Percentiles rank a stretch among this genome's conserved stretches.
Evolutionary conservation across 1,140 invertebrate species (phyloP).

Genomic region (Eupeodes corollae): DNA sequence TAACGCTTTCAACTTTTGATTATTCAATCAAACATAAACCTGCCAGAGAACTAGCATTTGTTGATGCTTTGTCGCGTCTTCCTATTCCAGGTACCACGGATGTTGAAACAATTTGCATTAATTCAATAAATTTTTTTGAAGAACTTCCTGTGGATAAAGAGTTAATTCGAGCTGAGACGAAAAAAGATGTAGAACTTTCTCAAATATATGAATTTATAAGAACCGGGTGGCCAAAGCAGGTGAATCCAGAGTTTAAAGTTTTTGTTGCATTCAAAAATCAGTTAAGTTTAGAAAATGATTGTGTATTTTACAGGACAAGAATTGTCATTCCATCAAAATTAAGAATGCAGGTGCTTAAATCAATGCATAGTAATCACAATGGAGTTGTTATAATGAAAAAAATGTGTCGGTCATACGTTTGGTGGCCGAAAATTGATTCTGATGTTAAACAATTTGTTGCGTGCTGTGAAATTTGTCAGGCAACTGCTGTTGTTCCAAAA

Average conservation of each 20-base stretch:
- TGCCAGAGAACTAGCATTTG: conserved; percentile 10
- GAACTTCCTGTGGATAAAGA: neutral
- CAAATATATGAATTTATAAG: conserved; percentile 9
- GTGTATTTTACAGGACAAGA: neutral
- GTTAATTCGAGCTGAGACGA: neutral
- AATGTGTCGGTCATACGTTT: no score
- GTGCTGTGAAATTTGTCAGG: conserved; percentile 6
- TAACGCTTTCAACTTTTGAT: conserved; percentile 15
- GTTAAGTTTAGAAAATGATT: conserved; percentile 12
- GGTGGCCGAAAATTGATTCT: no score
- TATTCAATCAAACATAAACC: conserved; percentile 10
- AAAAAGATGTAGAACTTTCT: no score
- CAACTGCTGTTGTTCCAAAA: no score
- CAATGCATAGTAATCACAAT: no score
- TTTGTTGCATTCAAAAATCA: conserved; percentile 8
- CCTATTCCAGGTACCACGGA: neutral
- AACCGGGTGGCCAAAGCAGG: conserved; percentile 16
- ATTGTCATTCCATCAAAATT: neutral
- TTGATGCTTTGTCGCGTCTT: conserved; percentile 15
- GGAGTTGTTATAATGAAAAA: no score
- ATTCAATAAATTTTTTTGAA: neutral
- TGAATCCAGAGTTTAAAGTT: neutral
- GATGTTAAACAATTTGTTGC: no score
- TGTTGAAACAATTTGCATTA: neutral
- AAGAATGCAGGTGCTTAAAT: no score